Conservation (phyloP, 2,888 invertebrate species). For the Lypha dubia region DNA sequence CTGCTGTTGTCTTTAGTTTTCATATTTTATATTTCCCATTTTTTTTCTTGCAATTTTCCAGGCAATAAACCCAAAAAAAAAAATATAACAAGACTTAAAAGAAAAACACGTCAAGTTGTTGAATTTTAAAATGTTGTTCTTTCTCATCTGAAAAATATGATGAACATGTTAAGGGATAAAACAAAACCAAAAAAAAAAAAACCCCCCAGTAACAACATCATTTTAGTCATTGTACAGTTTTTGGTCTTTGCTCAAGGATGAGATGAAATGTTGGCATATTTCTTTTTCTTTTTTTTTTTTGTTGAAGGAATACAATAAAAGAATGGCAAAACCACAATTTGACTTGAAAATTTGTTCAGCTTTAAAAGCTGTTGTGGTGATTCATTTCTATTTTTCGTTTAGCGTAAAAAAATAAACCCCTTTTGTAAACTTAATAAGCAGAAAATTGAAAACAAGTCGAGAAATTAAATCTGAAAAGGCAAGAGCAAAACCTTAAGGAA, state of each 20-base stretch:
- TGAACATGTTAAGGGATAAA: slow-evolving; percentile 37
- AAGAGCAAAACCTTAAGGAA: slow-evolving; percentile 10
- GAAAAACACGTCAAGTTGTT: slow-evolving; percentile 48
- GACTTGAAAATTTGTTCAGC: slow-evolving; percentile 58
- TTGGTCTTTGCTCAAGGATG: slow-evolving; percentile 6
- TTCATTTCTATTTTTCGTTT: slow-evolving; percentile 17
- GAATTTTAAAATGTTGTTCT: slow-evolving; percentile 41
- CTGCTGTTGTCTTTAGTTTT: slow-evolving; percentile 30
- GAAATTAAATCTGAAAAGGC: slow-evolving; percentile 50
- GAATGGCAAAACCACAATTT: slow-evolving; percentile 60
- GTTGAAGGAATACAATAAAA: slow-evolving; percentile 30
- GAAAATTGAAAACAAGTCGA: slow-evolving; percentile 68
- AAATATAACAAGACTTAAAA: slow-evolving; percentile 33
- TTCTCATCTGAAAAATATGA: slow-evolving; percentile 39
- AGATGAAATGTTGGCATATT: slow-evolving; percentile 53
- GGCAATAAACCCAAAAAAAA: slow-evolving; percentile 44
- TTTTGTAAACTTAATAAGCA: slow-evolving; percentile 68
- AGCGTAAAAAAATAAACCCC: slow-evolving; percentile 25
- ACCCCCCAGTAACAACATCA: slow-evolving; percentile 36
- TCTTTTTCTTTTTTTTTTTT: too few relatives aligned
- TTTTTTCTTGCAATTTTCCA: slow-evolving; percentile 33
- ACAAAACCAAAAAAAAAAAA: slow-evolving; percentile 12
- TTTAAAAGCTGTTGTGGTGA: slow-evolving; percentile 29
- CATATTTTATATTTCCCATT: slow-evolving; percentile 11
- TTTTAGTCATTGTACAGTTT: slow-evolving; percentile 30